phyloP scores from a whole-genome alignment of 2,113 vertebrate species.

The Eretmochelys imbricata region DNA sequence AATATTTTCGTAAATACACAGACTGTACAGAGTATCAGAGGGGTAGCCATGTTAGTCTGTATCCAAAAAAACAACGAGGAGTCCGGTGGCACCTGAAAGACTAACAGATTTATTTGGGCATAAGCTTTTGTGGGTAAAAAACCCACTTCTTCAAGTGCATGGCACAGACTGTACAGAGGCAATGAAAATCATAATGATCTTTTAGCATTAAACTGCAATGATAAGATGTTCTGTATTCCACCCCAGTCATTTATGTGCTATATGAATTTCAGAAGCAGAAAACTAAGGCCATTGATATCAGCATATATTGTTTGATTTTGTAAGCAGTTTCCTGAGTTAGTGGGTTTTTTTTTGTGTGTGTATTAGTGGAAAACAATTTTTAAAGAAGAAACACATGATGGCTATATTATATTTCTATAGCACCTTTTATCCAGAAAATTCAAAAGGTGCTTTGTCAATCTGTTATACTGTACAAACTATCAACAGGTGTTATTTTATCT shows the following conservation, averaged over 20 bases:
- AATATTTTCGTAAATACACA: not conserved
- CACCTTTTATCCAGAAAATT: not conserved
- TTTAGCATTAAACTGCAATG: not conserved
- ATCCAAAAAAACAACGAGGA: too few relatives aligned
- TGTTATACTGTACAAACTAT: not conserved
- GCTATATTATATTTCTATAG: not conserved
- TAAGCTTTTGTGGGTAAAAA: too few relatives aligned
- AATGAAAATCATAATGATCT: not conserved
- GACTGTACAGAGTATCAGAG: not conserved
- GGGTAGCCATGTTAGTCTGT: too few relatives aligned
- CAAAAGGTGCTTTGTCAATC: not conserved
- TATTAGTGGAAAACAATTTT: not conserved
- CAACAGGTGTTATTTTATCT: not conserved
- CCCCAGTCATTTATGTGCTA: not conserved
- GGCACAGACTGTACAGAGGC: not conserved
- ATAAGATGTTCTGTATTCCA: not conserved
- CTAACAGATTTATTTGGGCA: too few relatives aligned
- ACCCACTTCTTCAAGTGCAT: too few relatives aligned
- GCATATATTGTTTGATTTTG: not conserved
- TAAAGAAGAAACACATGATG: not conserved
- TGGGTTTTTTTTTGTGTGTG: not conserved
- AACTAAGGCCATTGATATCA: not conserved
- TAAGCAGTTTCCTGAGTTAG: not conserved
- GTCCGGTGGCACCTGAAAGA: too few relatives aligned
- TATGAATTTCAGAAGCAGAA: not conserved